Percentiles rank a stretch among this genome's conserved stretches.
Conservation (phyloP, 2,797 vertebrate genomes). For the Xenopus petersii region DNA sequence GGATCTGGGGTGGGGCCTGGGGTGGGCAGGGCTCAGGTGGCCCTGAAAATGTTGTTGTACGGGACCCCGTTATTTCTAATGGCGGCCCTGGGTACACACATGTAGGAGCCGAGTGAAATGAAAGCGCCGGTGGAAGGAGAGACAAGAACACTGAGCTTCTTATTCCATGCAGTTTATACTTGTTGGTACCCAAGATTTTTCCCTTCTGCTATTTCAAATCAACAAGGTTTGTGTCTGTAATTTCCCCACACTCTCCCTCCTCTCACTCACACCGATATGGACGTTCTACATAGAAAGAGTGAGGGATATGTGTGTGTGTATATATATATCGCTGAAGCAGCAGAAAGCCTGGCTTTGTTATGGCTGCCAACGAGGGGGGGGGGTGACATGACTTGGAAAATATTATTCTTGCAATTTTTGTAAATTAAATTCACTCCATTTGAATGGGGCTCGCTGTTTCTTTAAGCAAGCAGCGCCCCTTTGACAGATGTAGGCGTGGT, state of each 20-base stretch:
- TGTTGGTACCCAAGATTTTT: conserved; percentile 42
- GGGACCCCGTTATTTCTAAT: conserved; percentile 48
- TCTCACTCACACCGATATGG: conserved; percentile 30
- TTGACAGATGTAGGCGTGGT: conserved; percentile 28
- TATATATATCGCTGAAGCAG: conserved; percentile 37
- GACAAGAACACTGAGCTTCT: conserved; percentile 43
- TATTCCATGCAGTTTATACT: conserved; percentile 44
- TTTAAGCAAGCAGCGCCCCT: conserved; percentile 40
- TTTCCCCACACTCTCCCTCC: conserved; percentile 42
- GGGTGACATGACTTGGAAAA: conserved; percentile 47
- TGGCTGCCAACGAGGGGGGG: conserved; percentile 32
- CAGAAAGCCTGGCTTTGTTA: conserved; percentile 44
- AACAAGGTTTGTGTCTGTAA: conserved; percentile 36
- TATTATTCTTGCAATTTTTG: conserved; percentile 47
- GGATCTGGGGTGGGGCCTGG: no score
- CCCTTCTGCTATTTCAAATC: conserved; percentile 42
- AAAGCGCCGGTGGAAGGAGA: not conserved
- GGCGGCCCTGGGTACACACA: conserved; percentile 16
- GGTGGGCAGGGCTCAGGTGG: no score
- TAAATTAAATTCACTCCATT: conserved; percentile 34
- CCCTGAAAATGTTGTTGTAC: conserved; percentile 15
- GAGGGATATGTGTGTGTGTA: conserved; percentile 20
- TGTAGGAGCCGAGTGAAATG: conserved; percentile 38
- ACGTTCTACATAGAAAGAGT: conserved; percentile 24
- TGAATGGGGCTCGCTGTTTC: conserved; percentile 37